Evolutionary conservation across 2,888 invertebrate genomes (phyloP).

Genomic region (Aethes cnicana): DNA sequence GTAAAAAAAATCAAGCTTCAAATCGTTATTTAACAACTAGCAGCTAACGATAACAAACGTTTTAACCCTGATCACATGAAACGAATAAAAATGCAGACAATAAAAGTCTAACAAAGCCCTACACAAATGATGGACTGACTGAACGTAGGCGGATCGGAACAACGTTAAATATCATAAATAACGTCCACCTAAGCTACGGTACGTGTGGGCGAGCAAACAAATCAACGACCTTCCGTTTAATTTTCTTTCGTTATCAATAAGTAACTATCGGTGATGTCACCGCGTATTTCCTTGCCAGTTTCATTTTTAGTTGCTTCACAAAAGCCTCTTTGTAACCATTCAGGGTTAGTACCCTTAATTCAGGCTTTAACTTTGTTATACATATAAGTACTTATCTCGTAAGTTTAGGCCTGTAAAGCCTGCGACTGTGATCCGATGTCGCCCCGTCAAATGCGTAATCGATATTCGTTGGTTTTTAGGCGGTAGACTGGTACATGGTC

Average conservation of each 20-base stretch:
- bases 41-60: background rate
- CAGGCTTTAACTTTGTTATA: too few relatives aligned
- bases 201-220: slow-evolving; percentile 32
- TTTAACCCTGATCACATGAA: slow-evolving; percentile 10
- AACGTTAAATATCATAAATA: slow-evolving; percentile 44
- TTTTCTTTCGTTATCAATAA: slow-evolving; percentile 23
- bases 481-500: too few relatives aligned
- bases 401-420: too few relatives aligned
- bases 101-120: slow-evolving; percentile 31
- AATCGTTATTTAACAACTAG: background rate
- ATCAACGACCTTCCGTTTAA: slow-evolving; percentile 40
- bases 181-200: slow-evolving; percentile 34
- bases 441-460: too few relatives aligned
- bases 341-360: too few relatives aligned
- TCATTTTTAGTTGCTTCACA: background rate
- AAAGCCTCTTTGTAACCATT: too few relatives aligned
- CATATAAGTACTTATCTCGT: too few relatives aligned
- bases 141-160: slow-evolving; percentile 44
- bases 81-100: slow-evolving; percentile 27
- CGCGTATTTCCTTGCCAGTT: slow-evolving; percentile 4
- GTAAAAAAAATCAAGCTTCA: slow-evolving; percentile 1
- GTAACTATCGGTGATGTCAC: slow-evolving; percentile 16
- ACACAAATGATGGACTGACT: slow-evolving; percentile 26
- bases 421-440: too few relatives aligned
- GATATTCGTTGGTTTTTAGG: too few relatives aligned